Conservation (phyloP, 2,113 vertebrate genomes). For the Eolophus roseicapilla region DNA sequence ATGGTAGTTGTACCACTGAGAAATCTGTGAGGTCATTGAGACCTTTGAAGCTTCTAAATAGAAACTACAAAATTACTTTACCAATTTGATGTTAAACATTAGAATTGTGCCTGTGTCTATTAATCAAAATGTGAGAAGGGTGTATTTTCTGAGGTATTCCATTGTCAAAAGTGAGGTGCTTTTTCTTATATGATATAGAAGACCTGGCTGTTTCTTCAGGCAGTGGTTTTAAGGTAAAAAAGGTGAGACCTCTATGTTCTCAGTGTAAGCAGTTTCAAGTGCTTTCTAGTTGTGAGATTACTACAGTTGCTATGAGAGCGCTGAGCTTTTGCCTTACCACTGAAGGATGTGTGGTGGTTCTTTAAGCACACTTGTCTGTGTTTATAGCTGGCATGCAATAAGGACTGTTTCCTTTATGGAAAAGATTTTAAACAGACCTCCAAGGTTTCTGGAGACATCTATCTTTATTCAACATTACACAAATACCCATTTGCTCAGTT, state of each 20-base stretch:
- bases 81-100: not conserved
- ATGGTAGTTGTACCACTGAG: not conserved
- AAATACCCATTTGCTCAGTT: not conserved
- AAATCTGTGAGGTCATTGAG: not conserved
- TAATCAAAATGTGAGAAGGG: not conserved
- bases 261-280: not conserved
- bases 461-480: not conserved
- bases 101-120: not conserved
- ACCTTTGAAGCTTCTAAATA: not conserved
- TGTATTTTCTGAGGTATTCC: not conserved
- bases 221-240: not conserved
- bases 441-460: not conserved
- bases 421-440: not conserved
- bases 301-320: not conserved
- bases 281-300: not conserved
- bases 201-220: not conserved
- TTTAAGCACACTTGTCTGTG: not conserved
- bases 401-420: not conserved
- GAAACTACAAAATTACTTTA: not conserved
- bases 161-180: not conserved
- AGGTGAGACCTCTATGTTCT: not conserved
- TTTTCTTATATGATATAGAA: not conserved
- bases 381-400: not conserved
- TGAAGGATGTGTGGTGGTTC: not conserved
- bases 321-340: not conserved